phyloP scores from a whole-genome alignment of 2,113 vertebrate species.

The Ardeotis arabs region DNA sequence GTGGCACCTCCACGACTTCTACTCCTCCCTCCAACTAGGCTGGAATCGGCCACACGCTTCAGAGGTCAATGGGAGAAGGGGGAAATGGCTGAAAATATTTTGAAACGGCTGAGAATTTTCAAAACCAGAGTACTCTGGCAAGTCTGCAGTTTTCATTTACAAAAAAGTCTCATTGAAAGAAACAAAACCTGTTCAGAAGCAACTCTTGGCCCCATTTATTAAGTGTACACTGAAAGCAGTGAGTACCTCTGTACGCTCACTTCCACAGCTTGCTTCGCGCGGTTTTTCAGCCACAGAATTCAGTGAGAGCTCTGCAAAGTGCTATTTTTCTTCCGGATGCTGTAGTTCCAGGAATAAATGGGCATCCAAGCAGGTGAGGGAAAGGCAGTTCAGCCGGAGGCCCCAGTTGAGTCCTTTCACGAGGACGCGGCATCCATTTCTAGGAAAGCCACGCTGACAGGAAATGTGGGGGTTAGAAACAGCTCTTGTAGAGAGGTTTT shows the following conservation, averaged over 20 bases:
- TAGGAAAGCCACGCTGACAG: slow-evolving; percentile 30
- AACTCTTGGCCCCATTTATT: background rate
- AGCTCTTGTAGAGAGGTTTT: background rate
- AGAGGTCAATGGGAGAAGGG: background rate
- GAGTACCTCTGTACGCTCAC: background rate
- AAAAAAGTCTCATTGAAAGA: background rate
- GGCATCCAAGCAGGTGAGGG: slow-evolving; percentile 51
- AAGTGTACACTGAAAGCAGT: background rate
- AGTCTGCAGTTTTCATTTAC: background rate
- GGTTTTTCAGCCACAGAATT: background rate
- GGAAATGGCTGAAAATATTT: background rate
- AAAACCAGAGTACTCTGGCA: background rate
- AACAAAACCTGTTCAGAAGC: background rate
- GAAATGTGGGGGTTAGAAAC: slow-evolving; percentile 11
- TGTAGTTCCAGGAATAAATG: background rate
- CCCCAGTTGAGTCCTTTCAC: background rate
- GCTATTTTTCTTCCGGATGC: background rate
- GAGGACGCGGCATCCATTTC: background rate
- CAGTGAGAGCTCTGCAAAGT: background rate
- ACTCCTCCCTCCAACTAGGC: background rate
- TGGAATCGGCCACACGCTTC: background rate
- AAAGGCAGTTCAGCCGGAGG: background rate
- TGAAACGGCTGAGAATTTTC: background rate
- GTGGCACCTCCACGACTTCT: background rate
- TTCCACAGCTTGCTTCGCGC: fast-evolving